phyloP scores from a whole-genome alignment of 2,113 vertebrate species.

The Pavo muticus region DNA sequence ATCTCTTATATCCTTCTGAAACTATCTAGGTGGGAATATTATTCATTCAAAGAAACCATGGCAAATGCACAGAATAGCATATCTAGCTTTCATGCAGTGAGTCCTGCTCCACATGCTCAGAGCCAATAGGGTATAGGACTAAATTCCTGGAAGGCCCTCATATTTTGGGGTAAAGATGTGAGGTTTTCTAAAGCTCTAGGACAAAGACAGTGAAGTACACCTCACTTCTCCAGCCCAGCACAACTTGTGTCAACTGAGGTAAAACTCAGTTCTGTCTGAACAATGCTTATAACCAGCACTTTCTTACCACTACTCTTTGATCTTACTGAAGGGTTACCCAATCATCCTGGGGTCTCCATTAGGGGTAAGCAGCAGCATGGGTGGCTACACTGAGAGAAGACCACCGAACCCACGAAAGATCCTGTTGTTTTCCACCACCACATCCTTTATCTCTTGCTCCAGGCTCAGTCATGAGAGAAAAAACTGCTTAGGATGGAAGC shows the following conservation, averaged over 20 bases:
- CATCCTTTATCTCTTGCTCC: background rate
- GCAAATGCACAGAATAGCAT: background rate
- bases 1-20: background rate
- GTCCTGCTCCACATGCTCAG: accelerated
- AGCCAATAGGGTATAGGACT: accelerated
- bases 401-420: background rate
- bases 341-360: background rate
- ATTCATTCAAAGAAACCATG: background rate
- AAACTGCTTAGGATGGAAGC: conserved; percentile 3
- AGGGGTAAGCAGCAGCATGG: background rate
- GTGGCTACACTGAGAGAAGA: background rate
- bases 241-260: background rate
- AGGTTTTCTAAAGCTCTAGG: background rate
- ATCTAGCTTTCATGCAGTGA: background rate
- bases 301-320: background rate
- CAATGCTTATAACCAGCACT: background rate
- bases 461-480: background rate
- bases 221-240: accelerated
- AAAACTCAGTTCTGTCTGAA: background rate
- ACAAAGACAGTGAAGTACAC: background rate
- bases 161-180: background rate
- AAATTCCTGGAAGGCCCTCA: background rate
- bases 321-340: background rate
- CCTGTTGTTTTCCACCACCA: background rate
- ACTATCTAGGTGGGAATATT: background rate